A percentile compares a stretch with the other conserved stretches of the same genome.
Evolutionary conservation across 1,140 invertebrate genomes (phyloP).

Genomic region (Campodea augens): DNA sequence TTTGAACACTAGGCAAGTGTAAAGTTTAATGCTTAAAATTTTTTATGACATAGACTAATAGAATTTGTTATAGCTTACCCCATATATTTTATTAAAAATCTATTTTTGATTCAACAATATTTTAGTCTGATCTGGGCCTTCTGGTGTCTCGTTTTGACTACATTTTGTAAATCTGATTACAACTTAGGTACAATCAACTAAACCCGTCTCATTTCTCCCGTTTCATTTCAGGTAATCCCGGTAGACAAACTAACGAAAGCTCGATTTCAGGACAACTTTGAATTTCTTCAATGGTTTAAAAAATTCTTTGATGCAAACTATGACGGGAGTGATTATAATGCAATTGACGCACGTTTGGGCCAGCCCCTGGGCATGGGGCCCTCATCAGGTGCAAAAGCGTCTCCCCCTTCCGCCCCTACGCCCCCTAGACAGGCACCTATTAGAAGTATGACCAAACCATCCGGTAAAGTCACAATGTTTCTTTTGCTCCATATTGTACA

Average conservation of each 20-base stretch:
- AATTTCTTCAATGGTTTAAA: constrained; percentile 99
- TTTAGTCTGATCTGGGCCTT: too few species aligned
- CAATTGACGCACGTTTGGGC: constrained; percentile 61
- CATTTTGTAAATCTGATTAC: too few species aligned
- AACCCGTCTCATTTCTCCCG: too few species aligned
- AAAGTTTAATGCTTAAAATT: too few species aligned
- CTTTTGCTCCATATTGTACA: too few species aligned
- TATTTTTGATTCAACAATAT: neutral
- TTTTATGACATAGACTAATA: too few species aligned
- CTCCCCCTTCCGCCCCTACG: constrained; percentile 10
- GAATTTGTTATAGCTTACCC: too few species aligned
- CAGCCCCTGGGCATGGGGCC: constrained; percentile 39
- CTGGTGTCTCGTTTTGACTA: too few species aligned
- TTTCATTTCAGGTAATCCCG: constrained; percentile 83
- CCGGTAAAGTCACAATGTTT: neutral
- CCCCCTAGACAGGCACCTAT: constrained; percentile 11
- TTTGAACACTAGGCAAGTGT: too few species aligned
- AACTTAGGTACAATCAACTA: too few species aligned
- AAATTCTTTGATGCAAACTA: constrained; percentile 99
- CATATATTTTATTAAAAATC: too few species aligned
- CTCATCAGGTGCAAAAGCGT: constrained; percentile 12
- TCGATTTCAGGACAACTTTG: constrained; percentile 98
- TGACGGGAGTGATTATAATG: constrained; percentile 86
- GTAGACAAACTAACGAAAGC: constrained; percentile 95
- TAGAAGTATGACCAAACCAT: constrained; percentile 4